These are phyloP conservation scores for Rhabditophanes sp. DNA, from an alignment of 2,888 invertebrate species.

Conservation along the genomic window DNA sequence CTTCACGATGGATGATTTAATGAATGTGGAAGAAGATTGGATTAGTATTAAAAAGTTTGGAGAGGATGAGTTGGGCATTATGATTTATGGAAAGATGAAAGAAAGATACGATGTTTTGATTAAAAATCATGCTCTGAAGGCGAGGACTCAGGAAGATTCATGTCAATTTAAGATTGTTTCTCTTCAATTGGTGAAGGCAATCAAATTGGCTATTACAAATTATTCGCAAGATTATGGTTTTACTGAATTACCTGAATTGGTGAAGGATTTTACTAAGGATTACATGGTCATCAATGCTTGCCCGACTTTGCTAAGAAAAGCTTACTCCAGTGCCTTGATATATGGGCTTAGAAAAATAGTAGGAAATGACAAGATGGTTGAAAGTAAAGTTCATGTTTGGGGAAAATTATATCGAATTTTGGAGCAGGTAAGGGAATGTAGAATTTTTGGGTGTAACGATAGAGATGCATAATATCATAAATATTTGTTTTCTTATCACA, in stretches of 20 bases:
- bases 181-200: too few relatives aligned
- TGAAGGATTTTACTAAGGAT: constrained; percentile 22
- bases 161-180: too few relatives aligned
- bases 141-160: too few relatives aligned
- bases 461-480: too few relatives aligned
- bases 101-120: too few relatives aligned
- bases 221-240: constrained; percentile 25
- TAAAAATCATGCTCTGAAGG: too few relatives aligned
- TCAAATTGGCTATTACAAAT: constrained; percentile 24
- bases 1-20: constrained; percentile 21
- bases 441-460: too few relatives aligned
- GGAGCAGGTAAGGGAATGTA: constrained; percentile 32
- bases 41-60: constrained; percentile 20
- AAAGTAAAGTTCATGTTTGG: constrained; percentile 26
- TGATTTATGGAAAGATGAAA: too few relatives aligned
- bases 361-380: constrained; percentile 13
- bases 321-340: constrained; percentile 22
- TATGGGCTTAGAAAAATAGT: constrained; percentile 21
- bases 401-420: constrained; percentile 36
- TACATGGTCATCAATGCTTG: constrained; percentile 34
- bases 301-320: constrained; percentile 32
- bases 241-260: constrained; percentile 15
- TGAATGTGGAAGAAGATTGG: constrained; percentile 14
- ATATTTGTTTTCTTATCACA: too few relatives aligned
- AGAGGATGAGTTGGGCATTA: constrained; percentile 19